Conservation (phyloP, 2,113 vertebrate species). For the Chauna torquata region DNA sequence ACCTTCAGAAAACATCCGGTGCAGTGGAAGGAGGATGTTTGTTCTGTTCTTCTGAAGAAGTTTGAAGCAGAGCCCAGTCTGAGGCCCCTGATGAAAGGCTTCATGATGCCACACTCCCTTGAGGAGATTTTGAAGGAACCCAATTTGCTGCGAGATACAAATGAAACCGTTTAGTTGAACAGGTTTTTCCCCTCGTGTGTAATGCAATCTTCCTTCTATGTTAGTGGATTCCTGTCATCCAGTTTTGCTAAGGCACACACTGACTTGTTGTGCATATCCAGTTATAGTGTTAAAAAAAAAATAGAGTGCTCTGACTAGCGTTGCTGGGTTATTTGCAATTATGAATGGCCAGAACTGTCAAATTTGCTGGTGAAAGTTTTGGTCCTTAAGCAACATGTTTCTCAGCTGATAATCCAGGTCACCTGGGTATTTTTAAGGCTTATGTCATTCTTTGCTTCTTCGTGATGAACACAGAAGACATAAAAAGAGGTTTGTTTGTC, state of each 20-base stretch:
- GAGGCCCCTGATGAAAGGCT: conserved; percentile 44
- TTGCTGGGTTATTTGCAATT: neutral
- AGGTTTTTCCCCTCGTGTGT: neutral
- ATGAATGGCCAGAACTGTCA: neutral
- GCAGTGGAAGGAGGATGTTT: conserved; percentile 56
- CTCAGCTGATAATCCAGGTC: neutral
- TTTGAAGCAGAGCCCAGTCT: conserved; percentile 43
- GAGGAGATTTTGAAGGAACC: conserved; percentile 18
- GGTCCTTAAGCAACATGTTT: neutral
- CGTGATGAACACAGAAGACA: neutral
- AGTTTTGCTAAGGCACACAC: neutral
- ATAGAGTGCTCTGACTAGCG: neutral
- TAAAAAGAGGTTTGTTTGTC: neutral
- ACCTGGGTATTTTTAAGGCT: neutral
- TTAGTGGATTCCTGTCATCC: neutral
- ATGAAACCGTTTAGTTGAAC: neutral
- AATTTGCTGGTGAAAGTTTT: neutral
- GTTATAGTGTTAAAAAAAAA: neutral
- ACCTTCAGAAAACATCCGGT: conserved; percentile 57
- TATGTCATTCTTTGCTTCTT: neutral
- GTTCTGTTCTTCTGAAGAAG: conserved; percentile 54
- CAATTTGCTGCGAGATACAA: conserved; percentile 19
- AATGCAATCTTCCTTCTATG: neutral
- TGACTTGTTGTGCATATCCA: neutral
- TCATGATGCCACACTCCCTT: conserved; percentile 3